phyloP scores from a whole-genome alignment of 2,113 vertebrate species.

The Herpailurus yagouaroundi region DNA sequence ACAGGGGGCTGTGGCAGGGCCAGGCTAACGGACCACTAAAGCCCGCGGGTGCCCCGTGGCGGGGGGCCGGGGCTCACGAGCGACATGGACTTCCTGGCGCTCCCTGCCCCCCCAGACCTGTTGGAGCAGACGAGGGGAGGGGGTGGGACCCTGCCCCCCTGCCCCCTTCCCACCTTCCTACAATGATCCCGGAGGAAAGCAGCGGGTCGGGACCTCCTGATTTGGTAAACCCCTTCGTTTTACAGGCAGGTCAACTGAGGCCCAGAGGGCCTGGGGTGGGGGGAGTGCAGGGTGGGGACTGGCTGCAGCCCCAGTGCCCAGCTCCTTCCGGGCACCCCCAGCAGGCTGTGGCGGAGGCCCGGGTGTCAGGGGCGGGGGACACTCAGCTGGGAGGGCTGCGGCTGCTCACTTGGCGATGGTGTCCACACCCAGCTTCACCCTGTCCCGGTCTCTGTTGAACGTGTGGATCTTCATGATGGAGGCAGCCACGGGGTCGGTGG shows the following conservation, averaged over 20 bases:
- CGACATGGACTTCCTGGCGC: neutral
- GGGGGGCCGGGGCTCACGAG: neutral
- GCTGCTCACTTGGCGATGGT: conserved; percentile 94
- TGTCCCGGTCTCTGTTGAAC: conserved; percentile 95
- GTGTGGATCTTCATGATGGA: conserved; percentile 98
- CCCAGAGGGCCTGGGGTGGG: neutral
- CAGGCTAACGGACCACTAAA: neutral
- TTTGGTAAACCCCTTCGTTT: neutral
- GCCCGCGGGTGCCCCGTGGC: neutral
- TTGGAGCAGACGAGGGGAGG: neutral
- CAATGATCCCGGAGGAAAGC: neutral
- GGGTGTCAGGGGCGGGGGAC: too few species aligned
- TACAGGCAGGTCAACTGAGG: neutral
- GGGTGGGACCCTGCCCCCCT: neutral
- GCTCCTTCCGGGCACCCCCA: neutral
- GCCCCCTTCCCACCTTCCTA: too few species aligned
- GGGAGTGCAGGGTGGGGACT: neutral
- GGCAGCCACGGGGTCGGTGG: conserved; percentile 90
- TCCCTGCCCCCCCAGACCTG: neutral
- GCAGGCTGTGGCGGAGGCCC: neutral
- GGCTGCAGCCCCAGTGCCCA: neutral
- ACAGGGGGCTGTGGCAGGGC: neutral
- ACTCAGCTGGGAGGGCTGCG: neutral
- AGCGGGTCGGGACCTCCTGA: neutral
- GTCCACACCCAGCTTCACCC: conserved; percentile 92